phyloP scores from a whole-genome alignment of 2,888 invertebrate species.

The Notodonta dromedarius region DNA sequence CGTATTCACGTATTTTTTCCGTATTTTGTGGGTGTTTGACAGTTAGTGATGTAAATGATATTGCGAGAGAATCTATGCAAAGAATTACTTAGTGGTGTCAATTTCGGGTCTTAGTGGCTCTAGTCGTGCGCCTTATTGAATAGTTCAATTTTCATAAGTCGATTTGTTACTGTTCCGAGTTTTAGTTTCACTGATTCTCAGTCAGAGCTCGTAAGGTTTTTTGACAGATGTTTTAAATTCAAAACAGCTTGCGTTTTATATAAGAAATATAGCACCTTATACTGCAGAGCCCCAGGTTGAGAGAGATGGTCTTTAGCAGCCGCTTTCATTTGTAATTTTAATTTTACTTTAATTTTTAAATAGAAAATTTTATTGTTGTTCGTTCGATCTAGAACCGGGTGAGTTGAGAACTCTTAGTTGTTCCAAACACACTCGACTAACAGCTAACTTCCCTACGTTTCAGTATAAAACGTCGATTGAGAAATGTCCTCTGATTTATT shows the following conservation, averaged over 20 bases:
- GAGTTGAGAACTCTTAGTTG: constrained; percentile 34
- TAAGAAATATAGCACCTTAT: too few relatives aligned
- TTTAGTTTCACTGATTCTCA: too few relatives aligned
- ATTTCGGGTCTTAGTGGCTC: background rate
- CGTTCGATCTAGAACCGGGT: constrained; percentile 19
- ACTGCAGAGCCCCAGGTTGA: too few relatives aligned
- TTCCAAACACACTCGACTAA: constrained; percentile 47
- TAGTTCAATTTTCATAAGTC: too few relatives aligned
- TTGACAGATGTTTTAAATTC: too few relatives aligned
- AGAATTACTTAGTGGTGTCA: background rate
- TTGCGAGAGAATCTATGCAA: background rate
- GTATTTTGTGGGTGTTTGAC: constrained; percentile 20
- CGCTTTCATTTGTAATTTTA: too few relatives aligned
- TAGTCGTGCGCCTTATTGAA: background rate
- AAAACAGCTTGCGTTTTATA: too few relatives aligned
- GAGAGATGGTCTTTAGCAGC: too few relatives aligned
- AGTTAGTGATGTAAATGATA: constrained; percentile 10
- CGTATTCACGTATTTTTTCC: constrained; percentile 21
- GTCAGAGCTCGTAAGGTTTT: too few relatives aligned
- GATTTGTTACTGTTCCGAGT: too few relatives aligned
- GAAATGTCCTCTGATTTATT: constrained; percentile 64
- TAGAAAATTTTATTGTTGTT: background rate
- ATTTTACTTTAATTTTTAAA: too few relatives aligned
- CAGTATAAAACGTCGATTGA: constrained; percentile 66
- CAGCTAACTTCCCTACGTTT: constrained; percentile 59